phyloP scores from a whole-genome alignment of 1,140 invertebrate genomes.

The Chironomus tepperi region DNA sequence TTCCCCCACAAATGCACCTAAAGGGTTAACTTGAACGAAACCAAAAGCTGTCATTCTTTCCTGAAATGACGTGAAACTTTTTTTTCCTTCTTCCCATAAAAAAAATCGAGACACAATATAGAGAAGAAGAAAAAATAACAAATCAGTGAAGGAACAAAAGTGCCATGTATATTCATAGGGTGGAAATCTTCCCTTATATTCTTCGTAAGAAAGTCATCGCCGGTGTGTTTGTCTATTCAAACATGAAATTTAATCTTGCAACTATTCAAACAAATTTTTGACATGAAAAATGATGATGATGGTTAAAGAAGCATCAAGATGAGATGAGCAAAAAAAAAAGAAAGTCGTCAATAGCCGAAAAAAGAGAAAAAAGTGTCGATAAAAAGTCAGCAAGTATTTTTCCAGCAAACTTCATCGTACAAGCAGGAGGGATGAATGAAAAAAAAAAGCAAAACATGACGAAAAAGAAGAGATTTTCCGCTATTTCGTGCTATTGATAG shows the following conservation, averaged over 20 bases:
- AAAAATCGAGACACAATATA: too few species aligned
- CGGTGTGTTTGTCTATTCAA: constrained; percentile 12
- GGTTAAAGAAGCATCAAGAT: constrained; percentile 7
- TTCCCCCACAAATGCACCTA: too few species aligned
- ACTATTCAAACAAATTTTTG: constrained; percentile 7
- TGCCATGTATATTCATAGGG: too few species aligned
- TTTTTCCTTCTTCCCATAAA: too few species aligned
- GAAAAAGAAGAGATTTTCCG: neutral
- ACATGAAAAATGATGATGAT: constrained; percentile 13
- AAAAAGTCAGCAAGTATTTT: too few species aligned
- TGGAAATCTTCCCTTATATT: neutral
- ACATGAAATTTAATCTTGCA: constrained; percentile 9
- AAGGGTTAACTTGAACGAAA: too few species aligned
- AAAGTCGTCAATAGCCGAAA: neutral
- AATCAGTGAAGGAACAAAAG: too few species aligned
- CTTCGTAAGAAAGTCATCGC: neutral
- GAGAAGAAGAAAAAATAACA: too few species aligned
- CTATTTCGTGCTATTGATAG: neutral
- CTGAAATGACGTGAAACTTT: too few species aligned
- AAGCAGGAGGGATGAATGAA: neutral
- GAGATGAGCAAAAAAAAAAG: neutral
- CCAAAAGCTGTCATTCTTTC: too few species aligned
- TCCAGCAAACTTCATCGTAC: too few species aligned
- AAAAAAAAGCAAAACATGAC: neutral
- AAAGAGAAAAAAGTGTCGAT: too few species aligned